Conservation (phyloP, 2,888 invertebrate genomes). For the Nematopogon swammerdamellus region DNA sequence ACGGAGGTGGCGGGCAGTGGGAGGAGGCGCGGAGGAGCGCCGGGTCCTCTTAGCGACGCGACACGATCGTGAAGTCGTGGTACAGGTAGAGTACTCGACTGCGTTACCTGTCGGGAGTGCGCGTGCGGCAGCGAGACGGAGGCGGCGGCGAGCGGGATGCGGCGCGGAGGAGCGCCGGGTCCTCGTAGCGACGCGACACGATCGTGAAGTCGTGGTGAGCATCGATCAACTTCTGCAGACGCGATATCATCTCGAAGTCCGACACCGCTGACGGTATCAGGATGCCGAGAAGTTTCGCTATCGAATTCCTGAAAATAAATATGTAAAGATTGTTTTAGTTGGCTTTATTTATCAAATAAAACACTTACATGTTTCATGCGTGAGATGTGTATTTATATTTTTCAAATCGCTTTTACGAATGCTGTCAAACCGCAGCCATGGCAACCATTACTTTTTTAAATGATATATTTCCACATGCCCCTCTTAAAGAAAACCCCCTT, state of each 20-base stretch:
- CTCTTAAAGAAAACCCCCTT: no score
- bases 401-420: no score
- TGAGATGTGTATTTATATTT: no score
- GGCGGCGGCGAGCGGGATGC: constrained; percentile 44
- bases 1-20: constrained; percentile 40
- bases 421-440: no score
- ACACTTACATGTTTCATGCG: no score
- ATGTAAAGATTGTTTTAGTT: no score
- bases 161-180: constrained; percentile 40
- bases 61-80: constrained; percentile 81
- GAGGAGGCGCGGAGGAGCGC: constrained; percentile 41
- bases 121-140: constrained; percentile 41
- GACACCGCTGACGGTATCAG: constrained; percentile 62
- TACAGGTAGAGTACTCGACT: constrained; percentile 86
- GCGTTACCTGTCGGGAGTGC: constrained; percentile 55
- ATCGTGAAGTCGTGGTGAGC: constrained; percentile 86
- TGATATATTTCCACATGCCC: no score
- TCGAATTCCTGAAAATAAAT: constrained; percentile 54
- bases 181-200: constrained; percentile 66
- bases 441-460: no score
- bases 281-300: constrained; percentile 70
- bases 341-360: no score
- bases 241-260: constrained; percentile 72
- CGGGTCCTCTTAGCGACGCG: constrained; percentile 62
- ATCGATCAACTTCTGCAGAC: constrained; percentile 79